Evolutionary conservation across 2,888 invertebrate species (phyloP).

Genomic region (Polietes domitor): DNA sequence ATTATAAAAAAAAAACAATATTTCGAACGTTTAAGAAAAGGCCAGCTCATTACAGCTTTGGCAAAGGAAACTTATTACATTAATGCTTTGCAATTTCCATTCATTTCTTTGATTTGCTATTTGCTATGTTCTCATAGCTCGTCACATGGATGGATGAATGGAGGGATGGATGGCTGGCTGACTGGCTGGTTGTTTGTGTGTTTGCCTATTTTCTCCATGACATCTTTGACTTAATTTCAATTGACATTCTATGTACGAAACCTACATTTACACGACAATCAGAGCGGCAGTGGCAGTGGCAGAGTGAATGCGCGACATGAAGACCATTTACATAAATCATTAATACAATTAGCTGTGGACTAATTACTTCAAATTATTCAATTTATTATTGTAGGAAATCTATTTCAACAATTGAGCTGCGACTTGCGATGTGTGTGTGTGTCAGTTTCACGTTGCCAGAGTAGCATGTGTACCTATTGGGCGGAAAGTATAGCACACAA

Average conservation of each 20-base stretch:
- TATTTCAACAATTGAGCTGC: slow-evolving; percentile 53
- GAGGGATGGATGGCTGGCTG: neutral
- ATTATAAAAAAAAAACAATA: neutral
- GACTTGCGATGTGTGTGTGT: neutral
- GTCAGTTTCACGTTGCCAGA: neutral
- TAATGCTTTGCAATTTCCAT: slow-evolving; percentile 6
- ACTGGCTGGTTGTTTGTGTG: neutral
- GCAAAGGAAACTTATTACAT: neutral
- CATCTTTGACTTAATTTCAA: slow-evolving; percentile 34
- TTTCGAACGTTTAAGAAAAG: neutral
- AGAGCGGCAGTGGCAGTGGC: neutral
- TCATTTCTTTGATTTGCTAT: slow-evolving; percentile 35
- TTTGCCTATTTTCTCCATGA: slow-evolving; percentile 11
- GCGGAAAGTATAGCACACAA: neutral
- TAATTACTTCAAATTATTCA: slow-evolving; percentile 81
- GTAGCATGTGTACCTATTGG: neutral
- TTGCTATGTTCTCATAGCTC: neutral
- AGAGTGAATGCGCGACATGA: neutral
- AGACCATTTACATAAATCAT: slow-evolving; percentile 67
- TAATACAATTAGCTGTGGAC: slow-evolving; percentile 71
- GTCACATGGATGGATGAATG: too few species aligned
- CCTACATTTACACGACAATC: neutral
- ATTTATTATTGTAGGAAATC: slow-evolving; percentile 76
- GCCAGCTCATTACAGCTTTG: neutral
- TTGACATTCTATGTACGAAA: slow-evolving; percentile 31